Evolutionary conservation across 2,888 invertebrate genomes (phyloP).

Genomic region (Luperina nickerlii): DNA sequence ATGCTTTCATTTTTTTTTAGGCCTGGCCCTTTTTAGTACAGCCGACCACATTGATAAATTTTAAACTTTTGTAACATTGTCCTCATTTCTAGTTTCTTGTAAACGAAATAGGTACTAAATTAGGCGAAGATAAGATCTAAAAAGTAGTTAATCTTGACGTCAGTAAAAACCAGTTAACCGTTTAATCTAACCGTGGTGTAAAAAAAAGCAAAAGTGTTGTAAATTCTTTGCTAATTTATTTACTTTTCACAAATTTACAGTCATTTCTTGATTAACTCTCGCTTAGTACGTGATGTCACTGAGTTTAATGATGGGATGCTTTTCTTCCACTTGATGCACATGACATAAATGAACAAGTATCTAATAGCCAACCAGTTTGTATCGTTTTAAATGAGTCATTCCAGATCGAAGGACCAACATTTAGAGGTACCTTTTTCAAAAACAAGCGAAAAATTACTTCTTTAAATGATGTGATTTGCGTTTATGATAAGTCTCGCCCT

Average conservation of each 20-base stretch:
- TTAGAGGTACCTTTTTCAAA: not conserved
- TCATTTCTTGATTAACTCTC: conserved; percentile 46
- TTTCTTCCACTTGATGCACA: conserved; percentile 2
- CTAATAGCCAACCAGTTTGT: not conserved
- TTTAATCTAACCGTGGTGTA: conserved; percentile 29
- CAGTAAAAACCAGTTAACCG: conserved; percentile 29
- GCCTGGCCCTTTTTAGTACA: not conserved
- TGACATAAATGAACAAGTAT: not conserved
- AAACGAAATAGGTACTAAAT: conserved; percentile 21
- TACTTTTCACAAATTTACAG: conserved; percentile 36
- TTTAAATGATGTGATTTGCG: not conserved
- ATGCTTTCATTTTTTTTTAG: not conserved
- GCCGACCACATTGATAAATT: not conserved
- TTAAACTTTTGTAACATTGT: not conserved
- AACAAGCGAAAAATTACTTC: not conserved
- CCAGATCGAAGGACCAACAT: not conserved
- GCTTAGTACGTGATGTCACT: conserved; percentile 20
- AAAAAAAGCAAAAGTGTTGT: conserved; percentile 54
- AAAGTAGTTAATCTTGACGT: conserved; percentile 27
- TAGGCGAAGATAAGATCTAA: not conserved
- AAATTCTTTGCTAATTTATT: conserved; percentile 56
- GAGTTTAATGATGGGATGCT: not conserved
- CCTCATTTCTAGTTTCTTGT: conserved; percentile 2
- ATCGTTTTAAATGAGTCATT: not conserved
- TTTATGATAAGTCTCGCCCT: not conserved